Evolutionary conservation across 2,888 invertebrate genomes (phyloP).

Genomic region (Drosophila paranaensis): DNA sequence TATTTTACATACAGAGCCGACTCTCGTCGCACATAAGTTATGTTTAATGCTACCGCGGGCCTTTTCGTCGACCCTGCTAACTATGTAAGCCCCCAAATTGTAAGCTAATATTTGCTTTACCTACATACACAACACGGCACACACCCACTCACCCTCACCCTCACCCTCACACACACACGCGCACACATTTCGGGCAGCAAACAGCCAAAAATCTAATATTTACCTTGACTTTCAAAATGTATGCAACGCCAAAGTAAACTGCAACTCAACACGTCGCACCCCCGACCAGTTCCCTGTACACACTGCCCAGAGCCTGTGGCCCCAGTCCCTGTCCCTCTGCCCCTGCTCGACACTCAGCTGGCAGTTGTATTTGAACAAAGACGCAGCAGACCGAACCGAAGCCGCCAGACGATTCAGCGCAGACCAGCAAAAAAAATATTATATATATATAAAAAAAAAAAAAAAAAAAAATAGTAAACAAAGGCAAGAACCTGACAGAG

Average conservation of each 20-base stretch:
- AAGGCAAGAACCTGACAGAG: constrained; percentile 45
- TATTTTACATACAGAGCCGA: constrained; percentile 8
- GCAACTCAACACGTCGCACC: constrained; percentile 62
- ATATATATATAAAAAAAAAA: neutral
- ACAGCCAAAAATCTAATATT: constrained; percentile 76
- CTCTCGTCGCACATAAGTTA: constrained; percentile 45
- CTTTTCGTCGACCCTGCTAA: constrained; percentile 60
- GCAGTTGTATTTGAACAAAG: constrained; percentile 64
- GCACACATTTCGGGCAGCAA: constrained; percentile 39
- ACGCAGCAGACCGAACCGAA: constrained; percentile 56
- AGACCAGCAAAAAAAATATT: constrained; percentile 11
- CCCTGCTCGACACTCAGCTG: neutral
- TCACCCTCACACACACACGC: constrained; percentile 15
- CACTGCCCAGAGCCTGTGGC: neutral
- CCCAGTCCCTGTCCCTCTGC: neutral
- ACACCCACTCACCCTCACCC: constrained; percentile 14
- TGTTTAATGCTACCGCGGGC: constrained; percentile 68
- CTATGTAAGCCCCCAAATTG: constrained; percentile 73
- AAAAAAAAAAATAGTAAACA: constrained; percentile 9
- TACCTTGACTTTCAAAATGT: constrained; percentile 77
- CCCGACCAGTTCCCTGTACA: neutral
- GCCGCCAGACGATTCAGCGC: constrained; percentile 57
- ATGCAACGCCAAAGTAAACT: constrained; percentile 70
- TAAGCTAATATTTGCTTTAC: constrained; percentile 77
- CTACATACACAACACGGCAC: constrained; percentile 55